Conservation (phyloP, 2,113 vertebrate species). For the Stigmatopora nigra region DNA sequence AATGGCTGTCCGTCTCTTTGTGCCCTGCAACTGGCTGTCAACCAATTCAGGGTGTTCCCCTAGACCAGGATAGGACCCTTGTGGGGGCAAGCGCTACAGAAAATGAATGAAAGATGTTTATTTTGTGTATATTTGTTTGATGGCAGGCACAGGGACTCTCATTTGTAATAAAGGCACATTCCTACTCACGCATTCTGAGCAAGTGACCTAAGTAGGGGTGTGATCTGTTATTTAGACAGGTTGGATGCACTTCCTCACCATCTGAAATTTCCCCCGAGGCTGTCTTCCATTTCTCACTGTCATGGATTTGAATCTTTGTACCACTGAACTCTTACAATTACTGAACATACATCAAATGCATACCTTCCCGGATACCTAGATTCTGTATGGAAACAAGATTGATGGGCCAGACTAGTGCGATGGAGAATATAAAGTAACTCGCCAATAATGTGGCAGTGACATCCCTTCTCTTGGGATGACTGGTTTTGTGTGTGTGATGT, state of each 20-base stretch:
- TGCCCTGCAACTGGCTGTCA: too few relatives aligned
- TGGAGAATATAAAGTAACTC: slow-evolving; percentile 45
- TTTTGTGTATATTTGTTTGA: background rate
- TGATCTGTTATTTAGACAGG: slow-evolving; percentile 81
- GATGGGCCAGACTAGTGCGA: slow-evolving; percentile 27
- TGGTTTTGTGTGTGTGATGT: background rate
- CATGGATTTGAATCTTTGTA: slow-evolving; percentile 79
- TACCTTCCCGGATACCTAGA: slow-evolving; percentile 48
- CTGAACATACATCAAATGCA: slow-evolving; percentile 68
- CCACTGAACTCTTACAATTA: slow-evolving; percentile 72
- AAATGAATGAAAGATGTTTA: too few relatives aligned
- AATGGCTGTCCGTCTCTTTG: too few relatives aligned
- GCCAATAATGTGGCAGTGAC: slow-evolving; percentile 25
- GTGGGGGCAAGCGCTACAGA: too few relatives aligned
- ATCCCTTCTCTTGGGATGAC: slow-evolving; percentile 18
- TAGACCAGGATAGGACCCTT: too few relatives aligned
- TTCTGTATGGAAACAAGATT: slow-evolving; percentile 46
- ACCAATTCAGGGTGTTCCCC: too few relatives aligned
- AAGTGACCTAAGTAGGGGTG: slow-evolving; percentile 73
- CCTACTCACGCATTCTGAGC: slow-evolving; percentile 59
- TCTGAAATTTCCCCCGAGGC: slow-evolving; percentile 76
- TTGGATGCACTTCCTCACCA: slow-evolving; percentile 74
- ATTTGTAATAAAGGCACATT: slow-evolving; percentile 57
- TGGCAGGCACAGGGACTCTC: slow-evolving; percentile 15
- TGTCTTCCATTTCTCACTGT: slow-evolving; percentile 75